Evolutionary conservation across 2,113 vertebrate genomes (phyloP), one percentile per base, ranked within the genome.

Genomic region (Dendropsophus ebraccatus): DNA sequence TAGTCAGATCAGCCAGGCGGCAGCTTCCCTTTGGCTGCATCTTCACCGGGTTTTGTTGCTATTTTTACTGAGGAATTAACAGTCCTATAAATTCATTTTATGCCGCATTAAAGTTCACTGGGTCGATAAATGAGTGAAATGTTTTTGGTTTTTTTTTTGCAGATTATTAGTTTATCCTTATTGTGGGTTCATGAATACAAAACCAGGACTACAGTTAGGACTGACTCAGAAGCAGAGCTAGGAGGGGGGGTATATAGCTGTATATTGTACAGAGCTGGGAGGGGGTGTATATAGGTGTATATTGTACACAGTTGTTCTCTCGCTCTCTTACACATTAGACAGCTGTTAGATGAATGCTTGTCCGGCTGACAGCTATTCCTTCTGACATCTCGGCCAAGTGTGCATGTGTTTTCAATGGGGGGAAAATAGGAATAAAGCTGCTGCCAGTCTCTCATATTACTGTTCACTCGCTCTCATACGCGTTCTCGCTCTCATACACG

Each of bases 21-120:
- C 47, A 30, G 1, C 19, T 87, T 85, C 28, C 67, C n/a, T 50
- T 62, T 81, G 3, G 50, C 88, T 87, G 3, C 7, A 70, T 62
- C 67, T 76, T 54, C 49, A 70, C 21, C 1, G 32, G n/a, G n/a
- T 23, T 65, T 62, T 49, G 1, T 19, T 23, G 28, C 47, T 69
- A 8, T 32, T 23, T 12, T 82, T 52, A 37, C 21, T 0, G 10
- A 13, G 19, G 4, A 5, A 56, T n/a, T 14, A 50, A 50, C 13
- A 58, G 2, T 62, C 54, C 23, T 62, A 16, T 14, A 19, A 76
- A 23, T 37, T 41, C 32, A 35, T 35, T 69, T 69, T 35, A 37
- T 69, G 65, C 32, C 17, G 16, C 16, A 69, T 37, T 37, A 69
- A 4, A 1, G 12, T 37, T 69, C 8, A 13, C 11, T 10, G 10